These are phyloP conservation scores for Thumatha senex DNA, from an alignment of 2,888 invertebrate genomes.

Conservation along the genomic window DNA sequence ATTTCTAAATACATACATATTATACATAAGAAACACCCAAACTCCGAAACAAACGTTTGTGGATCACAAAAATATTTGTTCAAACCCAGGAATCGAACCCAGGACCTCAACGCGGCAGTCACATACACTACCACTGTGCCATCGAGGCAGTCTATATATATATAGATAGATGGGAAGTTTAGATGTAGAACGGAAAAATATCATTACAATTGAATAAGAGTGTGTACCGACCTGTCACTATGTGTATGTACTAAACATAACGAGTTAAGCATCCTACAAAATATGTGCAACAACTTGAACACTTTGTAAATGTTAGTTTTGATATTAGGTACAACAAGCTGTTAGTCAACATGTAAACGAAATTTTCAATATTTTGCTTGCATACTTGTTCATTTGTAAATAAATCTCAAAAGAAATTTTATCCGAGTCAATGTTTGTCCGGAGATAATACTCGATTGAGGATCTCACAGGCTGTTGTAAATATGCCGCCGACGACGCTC, in stretches of 20 bases:
- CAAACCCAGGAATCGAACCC: no score
- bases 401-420: slow-evolving; percentile 47
- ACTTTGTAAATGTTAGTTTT: background rate
- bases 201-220: no score
- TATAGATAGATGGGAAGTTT: no score
- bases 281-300: background rate
- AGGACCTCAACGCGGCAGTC: no score
- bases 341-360: background rate
- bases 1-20: no score
- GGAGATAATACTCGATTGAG: slow-evolving; percentile 59
- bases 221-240: no score
- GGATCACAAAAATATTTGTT: no score
- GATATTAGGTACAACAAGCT: background rate
- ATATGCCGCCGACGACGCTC: slow-evolving; percentile 33
- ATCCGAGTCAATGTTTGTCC: slow-evolving; percentile 60
- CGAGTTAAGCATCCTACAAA: background rate
- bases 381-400: slow-evolving; percentile 24
- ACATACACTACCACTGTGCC: no score
- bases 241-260: background rate
- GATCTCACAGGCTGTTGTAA: slow-evolving; percentile 56
- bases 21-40: no score
- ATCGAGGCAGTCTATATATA: no score
- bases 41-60: no score
- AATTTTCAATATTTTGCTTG: background rate
- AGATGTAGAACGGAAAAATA: no score